phyloP scores from a whole-genome alignment of 2,113 vertebrate genomes.

The Sclerurus mexicanus region DNA sequence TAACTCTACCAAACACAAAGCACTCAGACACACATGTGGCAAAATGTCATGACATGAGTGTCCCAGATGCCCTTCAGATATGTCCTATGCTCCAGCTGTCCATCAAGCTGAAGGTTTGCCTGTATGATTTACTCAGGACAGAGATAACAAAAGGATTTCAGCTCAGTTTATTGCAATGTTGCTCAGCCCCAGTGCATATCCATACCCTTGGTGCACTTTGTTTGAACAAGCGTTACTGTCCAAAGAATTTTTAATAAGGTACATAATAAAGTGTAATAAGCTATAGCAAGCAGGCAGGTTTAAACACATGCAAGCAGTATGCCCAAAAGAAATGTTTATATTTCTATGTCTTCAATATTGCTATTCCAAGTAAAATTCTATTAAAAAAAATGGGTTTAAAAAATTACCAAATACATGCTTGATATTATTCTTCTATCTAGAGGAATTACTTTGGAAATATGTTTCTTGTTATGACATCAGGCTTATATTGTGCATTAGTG shows the following conservation, averaged over 20 bases:
- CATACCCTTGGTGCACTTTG: background rate
- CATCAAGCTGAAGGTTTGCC: background rate
- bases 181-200: background rate
- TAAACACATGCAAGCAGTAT: background rate
- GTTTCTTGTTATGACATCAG: background rate
- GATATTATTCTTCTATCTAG: background rate
- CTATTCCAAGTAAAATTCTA: background rate
- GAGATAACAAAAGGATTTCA: background rate
- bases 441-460: background rate
- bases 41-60: background rate
- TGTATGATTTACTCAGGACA: background rate
- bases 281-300: background rate
- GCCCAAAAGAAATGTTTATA: conserved; percentile 8
- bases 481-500: background rate
- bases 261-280: conserved; percentile 18
- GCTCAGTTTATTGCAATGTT: background rate
- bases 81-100: background rate
- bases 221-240: conserved; percentile 2
- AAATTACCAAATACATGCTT: background rate
- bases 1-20: background rate
- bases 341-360: background rate
- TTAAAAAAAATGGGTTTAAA: background rate
- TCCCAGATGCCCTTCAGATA: background rate
- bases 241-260: conserved; percentile 29
- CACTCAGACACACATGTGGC: background rate